Evolutionary conservation across 2,113 vertebrate species (phyloP), one percentile per base, ranked within the genome.

Genomic region (Anguilla japonica): DNA sequence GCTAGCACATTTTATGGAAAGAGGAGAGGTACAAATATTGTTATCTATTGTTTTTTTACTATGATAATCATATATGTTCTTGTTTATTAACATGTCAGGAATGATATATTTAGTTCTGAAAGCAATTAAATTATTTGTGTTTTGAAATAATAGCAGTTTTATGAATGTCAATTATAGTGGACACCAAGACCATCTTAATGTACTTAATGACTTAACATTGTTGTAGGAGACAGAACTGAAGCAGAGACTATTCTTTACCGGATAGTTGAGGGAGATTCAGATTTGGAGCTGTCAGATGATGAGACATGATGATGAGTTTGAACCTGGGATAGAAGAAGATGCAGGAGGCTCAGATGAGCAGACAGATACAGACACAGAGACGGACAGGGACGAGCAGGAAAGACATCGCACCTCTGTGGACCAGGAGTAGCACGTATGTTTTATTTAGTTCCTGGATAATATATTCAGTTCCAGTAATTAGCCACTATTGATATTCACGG

Each of bases 11-110:
- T 71, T 87, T 75, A 83, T 71, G 81, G 60, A 83, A 87, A 82
- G 84, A 86, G 84, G 63, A 87, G 29, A 50, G 60, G 86, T 83
- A 83, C 81, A 87, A 87, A 75, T 83, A 87, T 87, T 87, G 57
- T 29, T 75, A 87, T 22, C 71, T 14, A 0, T 41, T 75, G 81
- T 87, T 83, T 87, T 75, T 11, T 4, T 9, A 56, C 83, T 0
- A 80, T 84, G 39, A 41, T 81, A 20, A 43, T 34, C 34, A 80
- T 43, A 81, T 43, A 81, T 81, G 0, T 41, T 81, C 39, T 81
- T 81, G 79, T 43, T 81, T 43, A 81, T 81, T 43, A 81, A 81
- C 39, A 43, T 81, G 79, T 81, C 41, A 81, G 22, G 40, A 81
- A 81, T 43, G 5, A 81, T 43, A 81, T 81, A 22, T 43, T 81